Evolutionary conservation across 53 echinoderm and acorn worm genomes (phyloP), one percentile per base, ranked within the genome.

Genomic region (Luidia sarsii): DNA sequence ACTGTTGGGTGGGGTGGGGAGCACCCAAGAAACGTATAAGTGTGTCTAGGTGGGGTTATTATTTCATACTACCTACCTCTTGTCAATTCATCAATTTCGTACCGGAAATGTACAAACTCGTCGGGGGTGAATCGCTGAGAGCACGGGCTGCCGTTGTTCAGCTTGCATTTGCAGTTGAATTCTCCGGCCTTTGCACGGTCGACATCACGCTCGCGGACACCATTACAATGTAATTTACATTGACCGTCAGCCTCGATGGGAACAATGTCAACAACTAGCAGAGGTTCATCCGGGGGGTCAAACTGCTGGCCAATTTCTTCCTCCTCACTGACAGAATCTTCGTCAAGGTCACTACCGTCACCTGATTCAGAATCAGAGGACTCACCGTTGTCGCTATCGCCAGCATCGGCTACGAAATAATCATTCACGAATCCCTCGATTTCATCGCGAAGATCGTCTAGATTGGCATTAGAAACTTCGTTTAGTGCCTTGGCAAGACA

Each of bases 401-500:
- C 45, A 45, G 43, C 21, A 25, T 30, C 43, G 41, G n/a, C n/a
- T n/a, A 66, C 66, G 66, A 66, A 66, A 35, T 66, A 69, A 25
- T 22, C 69, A n/a, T 69, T 50, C n/a, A 69, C 69, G n/a, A 69
- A 69, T 16, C 50, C 69, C 32, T 50, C 6, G 13, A 16, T 43
- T 33, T 50, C 49, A 18, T 50, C 30, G 13, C 29, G 27, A 11
- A 35, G 36, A 35, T 37, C 33, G 64, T 34, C 37, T n/a, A 64
- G 64, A 64, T 64, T 64, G 14, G 64, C 64, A 64, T 35, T 29
- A 35, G 7, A 50, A 10, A 50, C 7, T n/a, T 69, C 69, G n/a
- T 69, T 69, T 18, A 69, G 50, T 25, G 69, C 69, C 69, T 49
- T 19, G 3, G 69, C 69, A 15, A 49, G 49, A 69, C 50, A 69